Conservation (phyloP, 53 echinoderm and acorn worm genomes). For the Apostichopus leukothele region DNA sequence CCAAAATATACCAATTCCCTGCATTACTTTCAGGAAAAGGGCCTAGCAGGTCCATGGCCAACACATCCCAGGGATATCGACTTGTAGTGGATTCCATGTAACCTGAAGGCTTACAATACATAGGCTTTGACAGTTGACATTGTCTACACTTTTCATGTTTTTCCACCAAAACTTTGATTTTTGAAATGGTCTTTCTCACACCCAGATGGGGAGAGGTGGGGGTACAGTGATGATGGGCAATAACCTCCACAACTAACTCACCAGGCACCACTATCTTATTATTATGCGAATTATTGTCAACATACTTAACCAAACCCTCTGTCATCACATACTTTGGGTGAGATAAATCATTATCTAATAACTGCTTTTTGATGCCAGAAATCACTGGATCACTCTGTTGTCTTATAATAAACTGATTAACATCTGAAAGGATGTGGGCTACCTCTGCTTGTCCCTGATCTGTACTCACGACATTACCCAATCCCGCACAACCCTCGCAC, state of each 20-base stretch:
- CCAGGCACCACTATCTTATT: neutral
- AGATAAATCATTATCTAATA: neutral
- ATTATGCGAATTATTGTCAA: neutral
- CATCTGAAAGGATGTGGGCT: neutral
- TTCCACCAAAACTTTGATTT: constrained; percentile 13
- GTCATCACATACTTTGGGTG: neutral
- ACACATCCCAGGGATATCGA: neutral
- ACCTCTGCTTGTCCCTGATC: neutral
- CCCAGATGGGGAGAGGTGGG: neutral
- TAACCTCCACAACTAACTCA: neutral
- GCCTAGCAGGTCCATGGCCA: constrained; percentile 10
- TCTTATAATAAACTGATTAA: neutral
- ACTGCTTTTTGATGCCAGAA: neutral
- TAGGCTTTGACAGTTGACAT: neutral
- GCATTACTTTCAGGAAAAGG: constrained; percentile 10
- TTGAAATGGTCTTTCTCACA: neutral
- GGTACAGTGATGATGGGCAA: neutral
- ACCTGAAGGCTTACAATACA: constrained; percentile 11
- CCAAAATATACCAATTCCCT: neutral
- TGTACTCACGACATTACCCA: too few relatives aligned
- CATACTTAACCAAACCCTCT: neutral
- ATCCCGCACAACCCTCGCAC: too few relatives aligned
- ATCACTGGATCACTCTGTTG: constrained; percentile 12
- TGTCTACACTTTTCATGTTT: neutral
- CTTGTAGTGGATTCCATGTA: constrained; percentile 7